These are phyloP conservation scores for Prionace glauca DNA, from an alignment of 2,797 vertebrate species.

Conservation along the genomic window DNA sequence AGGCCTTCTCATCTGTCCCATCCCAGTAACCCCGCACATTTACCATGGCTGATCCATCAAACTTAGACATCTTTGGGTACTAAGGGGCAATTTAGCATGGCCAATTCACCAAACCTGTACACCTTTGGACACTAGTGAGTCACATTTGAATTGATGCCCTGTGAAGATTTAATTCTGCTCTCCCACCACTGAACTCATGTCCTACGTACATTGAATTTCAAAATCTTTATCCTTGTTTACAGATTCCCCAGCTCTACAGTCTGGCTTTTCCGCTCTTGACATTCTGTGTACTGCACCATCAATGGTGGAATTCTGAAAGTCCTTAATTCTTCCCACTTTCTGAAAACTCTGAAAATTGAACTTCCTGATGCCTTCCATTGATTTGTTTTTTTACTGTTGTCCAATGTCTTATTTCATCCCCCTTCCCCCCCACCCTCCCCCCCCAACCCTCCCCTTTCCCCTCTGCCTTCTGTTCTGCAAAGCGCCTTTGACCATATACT, in stretches of 20 bases:
- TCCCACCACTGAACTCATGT: neutral
- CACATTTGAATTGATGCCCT: neutral
- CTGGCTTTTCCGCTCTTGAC: neutral
- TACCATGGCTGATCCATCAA: too few relatives aligned
- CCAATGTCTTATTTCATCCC: neutral
- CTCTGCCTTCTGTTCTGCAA: neutral
- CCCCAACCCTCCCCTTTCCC: too few relatives aligned
- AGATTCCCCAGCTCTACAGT: neutral
- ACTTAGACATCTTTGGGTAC: too few relatives aligned
- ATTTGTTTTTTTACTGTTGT: neutral
- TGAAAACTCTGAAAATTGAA: neutral
- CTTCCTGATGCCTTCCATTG: neutral
- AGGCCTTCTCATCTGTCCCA: too few relatives aligned
- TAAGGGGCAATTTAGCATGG: neutral
- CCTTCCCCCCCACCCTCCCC: too few relatives aligned
- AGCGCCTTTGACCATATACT: neutral
- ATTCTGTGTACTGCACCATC: neutral
- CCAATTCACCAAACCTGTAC: neutral
- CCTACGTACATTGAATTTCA: neutral
- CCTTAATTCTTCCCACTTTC: neutral
- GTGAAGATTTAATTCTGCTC: neutral
- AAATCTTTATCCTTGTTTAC: neutral
- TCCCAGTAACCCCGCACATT: too few relatives aligned
- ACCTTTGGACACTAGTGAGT: too few relatives aligned
- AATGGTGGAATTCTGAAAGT: neutral